Evolutionary conservation across 2,888 invertebrate species (phyloP), one percentile per base, ranked within the genome.

Genomic region (Zaprionus lineosus): DNA sequence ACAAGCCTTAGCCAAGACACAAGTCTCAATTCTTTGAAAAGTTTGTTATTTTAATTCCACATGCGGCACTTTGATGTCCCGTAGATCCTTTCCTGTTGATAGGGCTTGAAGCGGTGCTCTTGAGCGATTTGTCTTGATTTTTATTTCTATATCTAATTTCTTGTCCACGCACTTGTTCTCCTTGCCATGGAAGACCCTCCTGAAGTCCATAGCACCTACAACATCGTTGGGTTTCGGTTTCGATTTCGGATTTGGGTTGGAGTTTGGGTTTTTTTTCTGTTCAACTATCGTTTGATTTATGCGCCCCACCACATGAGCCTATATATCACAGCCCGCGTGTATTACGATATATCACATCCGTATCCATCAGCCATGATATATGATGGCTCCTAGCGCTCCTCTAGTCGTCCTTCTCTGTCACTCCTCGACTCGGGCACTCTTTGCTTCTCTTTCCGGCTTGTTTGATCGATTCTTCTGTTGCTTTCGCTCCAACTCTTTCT

Each of bases 361-460:
- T 74, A 82, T 75, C 76, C 85, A 84, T 82, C 78, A 79, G 78
- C 75, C 57, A 83, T 84, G 78, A 79, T 82, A 82, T 79, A 82
- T 78, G 61, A 68, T 72, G 36, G 46, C 65, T 78, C 57, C 67
- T 59, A 59, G 33, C 4, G 11, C 14, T 4, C 31, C n/a, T 5
- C 11, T 6, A 6, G 8, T 24, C 4, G 5, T 6, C 24, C n/a
- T n/a, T n/a, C n/a, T n/a, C n/a, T n/a, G n/a, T n/a, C n/a, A n/a
- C n/a, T n/a, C n/a, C n/a, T n/a, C n/a, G n/a, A n/a, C n/a, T n/a
- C n/a, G n/a, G n/a, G n/a, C n/a, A n/a, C n/a, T n/a, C n/a, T n/a
- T n/a, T n/a, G n/a, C n/a, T n/a, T n/a, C n/a, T n/a, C n/a, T n/a
- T n/a, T n/a, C n/a, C n/a, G n/a, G n/a, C n/a, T n/a, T n/a, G n/a